A percentile compares a stretch with the other conserved stretches of the same genome.
Evolutionary conservation across 2,888 invertebrate species (phyloP).

Genomic region (Polyommatus icarus): DNA sequence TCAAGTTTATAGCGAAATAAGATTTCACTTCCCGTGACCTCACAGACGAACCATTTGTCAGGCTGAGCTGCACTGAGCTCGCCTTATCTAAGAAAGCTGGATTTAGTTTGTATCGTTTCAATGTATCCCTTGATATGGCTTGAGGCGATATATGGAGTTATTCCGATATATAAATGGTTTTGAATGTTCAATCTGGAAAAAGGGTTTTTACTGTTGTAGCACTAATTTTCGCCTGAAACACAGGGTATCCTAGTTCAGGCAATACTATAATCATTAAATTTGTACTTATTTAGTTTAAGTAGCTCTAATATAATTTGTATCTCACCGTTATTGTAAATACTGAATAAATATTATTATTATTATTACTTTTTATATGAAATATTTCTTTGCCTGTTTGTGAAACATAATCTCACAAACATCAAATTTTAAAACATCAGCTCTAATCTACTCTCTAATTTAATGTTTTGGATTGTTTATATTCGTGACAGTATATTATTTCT

Average conservation of each 20-base stretch:
- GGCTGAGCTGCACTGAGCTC: conserved; percentile 64
- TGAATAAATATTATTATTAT: too few relatives aligned
- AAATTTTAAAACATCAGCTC: too few relatives aligned
- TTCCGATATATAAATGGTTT: conserved; percentile 38
- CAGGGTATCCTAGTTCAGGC: too few relatives aligned
- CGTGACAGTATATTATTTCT: background rate
- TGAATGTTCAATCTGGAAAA: conserved; percentile 25
- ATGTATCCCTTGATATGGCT: conserved; percentile 60
- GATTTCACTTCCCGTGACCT: conserved; percentile 52
- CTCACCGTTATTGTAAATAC: too few relatives aligned
- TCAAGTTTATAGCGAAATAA: conserved; percentile 34
- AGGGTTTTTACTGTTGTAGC: too few relatives aligned
- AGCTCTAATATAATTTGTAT: too few relatives aligned
- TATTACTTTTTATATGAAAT: conserved; percentile 12
- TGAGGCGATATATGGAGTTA: conserved; percentile 45
- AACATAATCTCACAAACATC: background rate
- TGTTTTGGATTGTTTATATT: background rate
- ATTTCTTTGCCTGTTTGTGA: background rate
- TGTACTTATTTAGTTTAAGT: too few relatives aligned
- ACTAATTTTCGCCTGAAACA: too few relatives aligned
- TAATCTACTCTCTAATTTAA: too few relatives aligned
- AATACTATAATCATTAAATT: too few relatives aligned
- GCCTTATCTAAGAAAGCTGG: conserved; percentile 68
- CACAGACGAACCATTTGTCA: conserved; percentile 68
- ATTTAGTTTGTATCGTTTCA: conserved; percentile 60